phyloP scores from a whole-genome alignment of 53 echinoderm and acorn worm species.

The Actinopyga echinites region DNA sequence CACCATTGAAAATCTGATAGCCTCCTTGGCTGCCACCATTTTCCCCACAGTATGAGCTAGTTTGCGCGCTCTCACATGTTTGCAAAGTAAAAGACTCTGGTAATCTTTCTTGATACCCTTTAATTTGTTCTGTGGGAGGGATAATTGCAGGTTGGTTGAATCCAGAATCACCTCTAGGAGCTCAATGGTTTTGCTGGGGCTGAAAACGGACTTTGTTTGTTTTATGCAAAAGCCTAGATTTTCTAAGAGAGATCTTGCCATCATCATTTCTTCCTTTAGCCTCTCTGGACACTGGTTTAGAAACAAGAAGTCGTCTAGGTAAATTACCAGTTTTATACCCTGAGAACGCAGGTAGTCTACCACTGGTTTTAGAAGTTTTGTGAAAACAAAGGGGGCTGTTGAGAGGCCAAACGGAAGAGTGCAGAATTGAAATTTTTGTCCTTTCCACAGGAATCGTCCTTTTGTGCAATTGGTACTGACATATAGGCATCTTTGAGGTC shows the following conservation, averaged over 20 bases:
- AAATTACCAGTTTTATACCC: too few species aligned
- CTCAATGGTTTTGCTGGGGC: background rate
- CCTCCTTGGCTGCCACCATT: background rate
- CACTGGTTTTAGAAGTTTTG: background rate
- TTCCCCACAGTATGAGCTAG: too few species aligned
- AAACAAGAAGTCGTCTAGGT: background rate
- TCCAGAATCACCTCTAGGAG: background rate
- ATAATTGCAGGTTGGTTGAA: background rate
- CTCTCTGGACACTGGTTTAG: slow-evolving; percentile 12
- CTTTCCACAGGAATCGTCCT: slow-evolving; percentile 30
- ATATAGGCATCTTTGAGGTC: background rate
- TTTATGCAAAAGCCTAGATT: background rate
- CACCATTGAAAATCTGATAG: slow-evolving; percentile 10
- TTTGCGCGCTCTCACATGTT: background rate
- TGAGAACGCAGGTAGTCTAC: too few species aligned
- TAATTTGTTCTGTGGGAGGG: slow-evolving; percentile 1
- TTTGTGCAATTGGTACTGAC: background rate
- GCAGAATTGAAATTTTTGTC: background rate
- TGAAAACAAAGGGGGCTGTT: slow-evolving; percentile 3
- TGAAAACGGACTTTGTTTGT: background rate
- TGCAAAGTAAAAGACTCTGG: background rate
- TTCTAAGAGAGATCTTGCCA: background rate
- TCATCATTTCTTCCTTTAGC: background rate
- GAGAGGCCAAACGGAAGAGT: slow-evolving; percentile 6
- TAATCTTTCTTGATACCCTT: slow-evolving; percentile 4